Percentiles rank a stretch among this genome's conserved stretches.
phyloP scores from a whole-genome alignment of 2,797 vertebrate species.

The Protonibea diacanthus region DNA sequence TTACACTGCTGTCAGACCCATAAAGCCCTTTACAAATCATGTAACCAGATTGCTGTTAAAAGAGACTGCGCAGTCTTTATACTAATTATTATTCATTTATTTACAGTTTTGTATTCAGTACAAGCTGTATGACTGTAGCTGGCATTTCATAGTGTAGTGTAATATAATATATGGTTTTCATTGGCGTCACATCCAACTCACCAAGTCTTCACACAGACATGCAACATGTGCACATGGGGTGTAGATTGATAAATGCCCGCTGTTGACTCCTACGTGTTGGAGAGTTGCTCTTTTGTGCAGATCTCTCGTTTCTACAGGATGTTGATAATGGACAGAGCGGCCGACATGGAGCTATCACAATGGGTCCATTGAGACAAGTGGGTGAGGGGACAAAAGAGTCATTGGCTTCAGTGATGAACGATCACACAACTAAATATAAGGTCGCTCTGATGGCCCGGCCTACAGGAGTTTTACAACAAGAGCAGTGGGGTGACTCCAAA shows the following conservation, averaged over 20 bases:
- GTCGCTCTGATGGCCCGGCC: slow-evolving; percentile 44
- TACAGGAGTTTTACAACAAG: slow-evolving; percentile 32
- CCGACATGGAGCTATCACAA: slow-evolving; percentile 46
- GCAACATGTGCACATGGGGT: slow-evolving; percentile 12
- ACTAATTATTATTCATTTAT: too few relatives aligned
- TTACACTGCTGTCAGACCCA: too few relatives aligned
- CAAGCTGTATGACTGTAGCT: not conserved
- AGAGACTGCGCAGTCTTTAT: too few relatives aligned
- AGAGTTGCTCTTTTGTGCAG: slow-evolving; percentile 49
- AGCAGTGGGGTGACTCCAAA: slow-evolving; percentile 22
- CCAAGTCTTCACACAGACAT: slow-evolving; percentile 13
- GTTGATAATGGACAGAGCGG: slow-evolving; percentile 56
- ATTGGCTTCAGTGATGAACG: slow-evolving; percentile 52
- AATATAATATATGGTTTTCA: not conserved
- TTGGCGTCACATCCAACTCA: not conserved
- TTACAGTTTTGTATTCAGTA: not conserved
- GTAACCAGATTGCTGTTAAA: too few relatives aligned
- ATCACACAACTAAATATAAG: slow-evolving; percentile 56
- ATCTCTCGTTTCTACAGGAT: slow-evolving; percentile 54
- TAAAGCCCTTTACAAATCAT: too few relatives aligned
- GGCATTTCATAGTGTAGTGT: not conserved
- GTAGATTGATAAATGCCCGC: slow-evolving; percentile 29
- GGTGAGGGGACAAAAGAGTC: slow-evolving; percentile 53
- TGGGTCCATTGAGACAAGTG: slow-evolving; percentile 57
- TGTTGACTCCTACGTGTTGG: slow-evolving; percentile 41